phyloP scores from a whole-genome alignment of 2,797 vertebrate genomes.

The Valencia hispanica region DNA sequence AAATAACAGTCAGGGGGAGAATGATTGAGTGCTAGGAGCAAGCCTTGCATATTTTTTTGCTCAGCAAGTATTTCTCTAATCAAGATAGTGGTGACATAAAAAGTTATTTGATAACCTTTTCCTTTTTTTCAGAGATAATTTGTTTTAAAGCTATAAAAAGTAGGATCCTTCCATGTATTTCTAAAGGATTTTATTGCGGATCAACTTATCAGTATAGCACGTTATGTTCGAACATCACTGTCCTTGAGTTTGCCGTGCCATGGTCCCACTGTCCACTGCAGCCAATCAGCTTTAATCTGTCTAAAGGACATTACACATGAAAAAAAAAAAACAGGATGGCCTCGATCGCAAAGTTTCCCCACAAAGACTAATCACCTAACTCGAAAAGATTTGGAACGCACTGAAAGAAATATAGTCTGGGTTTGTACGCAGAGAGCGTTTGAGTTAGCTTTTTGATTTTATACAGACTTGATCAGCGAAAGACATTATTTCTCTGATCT shows the following conservation, averaged over 20 bases:
- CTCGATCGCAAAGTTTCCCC: neutral
- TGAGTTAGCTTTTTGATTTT: neutral
- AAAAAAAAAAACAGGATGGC: constrained; percentile 7
- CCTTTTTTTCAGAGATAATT: neutral
- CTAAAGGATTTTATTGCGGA: neutral
- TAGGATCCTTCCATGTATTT: constrained; percentile 1
- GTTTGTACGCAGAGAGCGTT: neutral
- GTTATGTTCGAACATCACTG: constrained; percentile 22
- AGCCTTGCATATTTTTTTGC: neutral
- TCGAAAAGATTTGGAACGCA: neutral
- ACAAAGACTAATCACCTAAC: neutral
- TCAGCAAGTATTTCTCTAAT: neutral
- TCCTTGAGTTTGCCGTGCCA: constrained; percentile 22
- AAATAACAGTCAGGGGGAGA: neutral
- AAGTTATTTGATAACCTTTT: neutral
- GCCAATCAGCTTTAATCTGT: constrained; percentile 26
- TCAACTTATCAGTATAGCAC: constrained; percentile 6
- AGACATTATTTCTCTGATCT: neutral
- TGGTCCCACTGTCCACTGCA: constrained; percentile 1
- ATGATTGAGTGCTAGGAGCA: neutral
- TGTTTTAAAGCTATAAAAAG: constrained; percentile 9
- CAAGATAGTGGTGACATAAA: neutral
- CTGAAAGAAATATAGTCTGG: neutral
- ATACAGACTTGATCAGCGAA: neutral
- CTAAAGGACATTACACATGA: constrained; percentile 8